A percentile compares a stretch with the other conserved stretches of the same genome.
phyloP scores from a whole-genome alignment of 2,888 invertebrate species.

The Conus canariensis region DNA sequence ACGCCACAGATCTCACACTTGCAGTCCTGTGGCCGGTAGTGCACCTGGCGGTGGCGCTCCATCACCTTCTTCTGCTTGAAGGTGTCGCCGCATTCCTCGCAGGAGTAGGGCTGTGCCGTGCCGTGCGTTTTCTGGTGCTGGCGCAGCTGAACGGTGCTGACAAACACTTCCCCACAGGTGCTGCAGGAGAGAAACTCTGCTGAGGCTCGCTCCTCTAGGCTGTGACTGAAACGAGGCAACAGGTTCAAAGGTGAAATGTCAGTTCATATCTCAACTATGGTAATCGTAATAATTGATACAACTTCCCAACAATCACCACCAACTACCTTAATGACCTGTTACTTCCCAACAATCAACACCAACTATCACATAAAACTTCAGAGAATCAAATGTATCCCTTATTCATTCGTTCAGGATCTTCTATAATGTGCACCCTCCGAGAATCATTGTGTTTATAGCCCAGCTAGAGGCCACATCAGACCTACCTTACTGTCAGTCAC shows the following conservation, averaged over 20 bases:
- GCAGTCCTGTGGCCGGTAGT: conserved; percentile 43
- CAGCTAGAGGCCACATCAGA: too few species aligned
- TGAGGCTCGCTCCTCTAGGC: conserved; percentile 40
- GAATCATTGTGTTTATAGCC: too few species aligned
- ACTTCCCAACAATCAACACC: too few species aligned
- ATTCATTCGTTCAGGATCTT: too few species aligned
- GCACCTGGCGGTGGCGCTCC: conserved; percentile 44
- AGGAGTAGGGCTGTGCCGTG: conserved; percentile 47
- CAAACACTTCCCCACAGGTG: conserved; percentile 49
- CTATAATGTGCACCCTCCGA: too few species aligned
- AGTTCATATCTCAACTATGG: too few species aligned
- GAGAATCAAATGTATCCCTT: too few species aligned
- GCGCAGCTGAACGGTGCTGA: conserved; percentile 47
- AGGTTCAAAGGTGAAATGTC: background rate
- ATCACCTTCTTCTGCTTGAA: conserved; percentile 42
- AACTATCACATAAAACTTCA: background rate
- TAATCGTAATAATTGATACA: too few species aligned
- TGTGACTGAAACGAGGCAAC: conserved; percentile 43
- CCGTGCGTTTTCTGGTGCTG: conserved; percentile 48
- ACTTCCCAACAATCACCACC: too few species aligned
- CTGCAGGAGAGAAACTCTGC: conserved; percentile 42
- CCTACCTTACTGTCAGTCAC: too few species aligned
- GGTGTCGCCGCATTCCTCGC: conserved; percentile 47
- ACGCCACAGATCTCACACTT: conserved; percentile 52
- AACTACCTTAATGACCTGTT: too few species aligned